These are phyloP conservation scores for Goniozus legneri DNA, from an alignment of 1,140 invertebrate species.

Conservation along the genomic window DNA sequence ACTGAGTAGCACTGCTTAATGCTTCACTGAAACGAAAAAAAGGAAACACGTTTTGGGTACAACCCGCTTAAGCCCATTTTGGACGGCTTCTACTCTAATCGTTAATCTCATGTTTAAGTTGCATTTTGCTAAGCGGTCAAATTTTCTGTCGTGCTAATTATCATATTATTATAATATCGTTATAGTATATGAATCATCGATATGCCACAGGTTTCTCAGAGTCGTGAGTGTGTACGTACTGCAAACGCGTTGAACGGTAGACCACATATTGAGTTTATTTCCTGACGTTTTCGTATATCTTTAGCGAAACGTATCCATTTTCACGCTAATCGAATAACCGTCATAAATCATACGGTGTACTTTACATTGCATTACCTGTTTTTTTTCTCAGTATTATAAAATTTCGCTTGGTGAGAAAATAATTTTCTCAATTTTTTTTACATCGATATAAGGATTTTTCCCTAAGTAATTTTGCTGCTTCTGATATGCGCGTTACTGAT, in stretches of 20 bases:
- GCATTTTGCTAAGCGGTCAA: conserved; percentile 27
- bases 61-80: conserved; percentile 30
- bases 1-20: conserved; percentile 6
- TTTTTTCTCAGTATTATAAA: too few species aligned
- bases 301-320: too few species aligned
- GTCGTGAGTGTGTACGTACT: conserved; percentile 10
- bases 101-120: conserved; percentile 22
- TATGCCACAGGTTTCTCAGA: conserved; percentile 4
- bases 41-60: conserved; percentile 25
- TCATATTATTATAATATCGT: conserved; percentile 4
- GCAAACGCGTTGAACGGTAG: conserved; percentile 1
- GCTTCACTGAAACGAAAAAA: conserved; percentile 12
- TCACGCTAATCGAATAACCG: too few species aligned
- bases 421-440: too few species aligned
- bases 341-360: too few species aligned
- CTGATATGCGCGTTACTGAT: too few species aligned
- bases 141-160: conserved; percentile 16
- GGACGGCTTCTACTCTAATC: conserved; percentile 45
- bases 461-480: too few species aligned
- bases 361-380: too few species aligned
- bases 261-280: too few species aligned
- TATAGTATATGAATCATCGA: conserved; percentile 7
- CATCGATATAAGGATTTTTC: too few species aligned
- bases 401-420: too few species aligned
- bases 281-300: too few species aligned